Conservation (phyloP, 2,113 vertebrate species). For the Gadus chalcogrammus region DNA sequence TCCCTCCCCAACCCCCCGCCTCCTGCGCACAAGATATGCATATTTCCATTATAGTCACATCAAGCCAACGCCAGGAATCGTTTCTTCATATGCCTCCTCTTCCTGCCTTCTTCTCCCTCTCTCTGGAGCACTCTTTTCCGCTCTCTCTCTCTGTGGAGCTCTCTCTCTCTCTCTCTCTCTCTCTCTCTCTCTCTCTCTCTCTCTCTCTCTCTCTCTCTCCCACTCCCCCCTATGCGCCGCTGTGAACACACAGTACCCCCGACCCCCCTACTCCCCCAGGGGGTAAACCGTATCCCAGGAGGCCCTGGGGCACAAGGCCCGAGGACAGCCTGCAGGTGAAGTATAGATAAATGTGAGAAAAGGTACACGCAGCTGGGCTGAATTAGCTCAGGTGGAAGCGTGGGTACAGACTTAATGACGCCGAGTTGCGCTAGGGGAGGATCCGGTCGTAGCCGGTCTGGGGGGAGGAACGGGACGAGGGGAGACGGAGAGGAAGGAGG, state of each 20-base stretch:
- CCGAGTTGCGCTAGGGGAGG: no score
- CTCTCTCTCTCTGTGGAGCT: slow-evolving; percentile 9
- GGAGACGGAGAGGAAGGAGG: no score
- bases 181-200: slow-evolving; percentile 30
- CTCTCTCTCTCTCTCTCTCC: slow-evolving; percentile 56
- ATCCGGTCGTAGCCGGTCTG: no score
- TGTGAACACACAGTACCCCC: slow-evolving; percentile 31
- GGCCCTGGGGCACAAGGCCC: slow-evolving; percentile 65
- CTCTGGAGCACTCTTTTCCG: not conserved
- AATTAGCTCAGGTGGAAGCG: no score
- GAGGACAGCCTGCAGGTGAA: slow-evolving; percentile 56
- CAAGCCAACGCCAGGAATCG: slow-evolving; percentile 46
- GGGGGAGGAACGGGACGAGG: no score
- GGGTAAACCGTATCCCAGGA: slow-evolving; percentile 62
- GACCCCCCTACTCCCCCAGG: slow-evolving; percentile 38
- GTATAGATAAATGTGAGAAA: slow-evolving; percentile 12
- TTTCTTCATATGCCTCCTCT: slow-evolving; percentile 29
- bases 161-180: slow-evolving; percentile 3
- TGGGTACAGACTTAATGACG: no score
- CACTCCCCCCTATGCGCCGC: slow-evolving; percentile 27
- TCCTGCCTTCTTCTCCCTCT: slow-evolving; percentile 23
- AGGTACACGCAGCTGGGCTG: no score
- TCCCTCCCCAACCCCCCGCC: slow-evolving; percentile 28
- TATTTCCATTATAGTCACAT: slow-evolving; percentile 69
- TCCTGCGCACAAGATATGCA: slow-evolving; percentile 39